These are phyloP conservation scores for Opisthocomus hoazin DNA, from an alignment of 2,113 vertebrate species.

Conservation along the genomic window DNA sequence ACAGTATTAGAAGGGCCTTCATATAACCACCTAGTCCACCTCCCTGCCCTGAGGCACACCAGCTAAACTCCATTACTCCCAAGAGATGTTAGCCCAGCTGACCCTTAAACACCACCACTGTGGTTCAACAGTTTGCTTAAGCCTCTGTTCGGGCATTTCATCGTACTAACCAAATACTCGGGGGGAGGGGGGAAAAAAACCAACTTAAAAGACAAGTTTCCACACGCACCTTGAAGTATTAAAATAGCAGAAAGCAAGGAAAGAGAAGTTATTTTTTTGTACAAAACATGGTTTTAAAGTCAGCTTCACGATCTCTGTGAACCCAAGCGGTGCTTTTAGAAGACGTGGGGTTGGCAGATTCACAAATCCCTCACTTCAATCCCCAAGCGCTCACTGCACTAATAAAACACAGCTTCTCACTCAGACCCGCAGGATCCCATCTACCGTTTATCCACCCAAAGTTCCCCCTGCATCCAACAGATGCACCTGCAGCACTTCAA, in stretches of 20 bases:
- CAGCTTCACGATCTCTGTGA: neutral
- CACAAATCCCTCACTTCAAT: neutral
- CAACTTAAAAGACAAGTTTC: neutral
- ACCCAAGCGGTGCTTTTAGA: neutral
- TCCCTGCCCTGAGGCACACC: neutral
- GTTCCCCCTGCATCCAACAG: neutral
- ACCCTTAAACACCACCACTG: neutral
- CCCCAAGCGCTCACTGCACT: neutral
- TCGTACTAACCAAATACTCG: neutral
- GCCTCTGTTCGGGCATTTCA: neutral
- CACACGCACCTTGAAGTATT: neutral
- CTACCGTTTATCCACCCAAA: neutral
- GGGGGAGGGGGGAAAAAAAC: neutral
- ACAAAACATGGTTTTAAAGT: neutral
- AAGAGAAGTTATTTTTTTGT: neutral
- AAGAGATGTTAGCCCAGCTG: neutral
- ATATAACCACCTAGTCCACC: neutral
- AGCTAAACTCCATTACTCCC: neutral
- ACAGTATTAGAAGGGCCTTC: neutral
- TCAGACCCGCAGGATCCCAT: neutral
- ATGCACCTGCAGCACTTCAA: neutral
- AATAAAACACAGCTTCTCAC: neutral
- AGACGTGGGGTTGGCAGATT: rapidly evolving
- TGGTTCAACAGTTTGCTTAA: neutral
- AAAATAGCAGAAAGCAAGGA: neutral